Base-by-base conservation (phyloP, 1,140 invertebrate genomes). In the Brachionus manjavacas region DNA sequence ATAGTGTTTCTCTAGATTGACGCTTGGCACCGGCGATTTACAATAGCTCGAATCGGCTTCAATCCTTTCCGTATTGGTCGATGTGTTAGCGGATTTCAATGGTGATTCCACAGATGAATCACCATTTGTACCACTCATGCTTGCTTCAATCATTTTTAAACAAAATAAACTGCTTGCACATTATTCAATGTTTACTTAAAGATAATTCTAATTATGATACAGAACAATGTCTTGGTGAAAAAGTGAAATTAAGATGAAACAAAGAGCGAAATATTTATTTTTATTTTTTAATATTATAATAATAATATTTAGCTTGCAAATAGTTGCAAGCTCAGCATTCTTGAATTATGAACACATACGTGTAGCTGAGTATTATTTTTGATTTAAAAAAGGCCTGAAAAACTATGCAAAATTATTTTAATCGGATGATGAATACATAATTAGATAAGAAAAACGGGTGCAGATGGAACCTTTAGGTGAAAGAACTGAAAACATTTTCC, bases 81-180 rank as follows among this genome's bases (percentile, higher is more conserved):
- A 72, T 20, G 68, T 72, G 20, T 72, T 72, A 72, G 68, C 68
- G 68, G 68, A 72, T 39, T 72, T 72, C 6, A 39, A 72, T 72
- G 68, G n/a, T 72, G 68, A 72, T 41, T 72, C 68, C 31, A 41
- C 16, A 1, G 68, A 72, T 72, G 68, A 72, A 41, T 72, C 68
- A 72, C 68, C 68, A 72, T 72, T 72, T 41, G 31, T 20, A 72
- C 68, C 68, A 72, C 68, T 72, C n/a, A n/a, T 72, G 39, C 46
- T 72, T 41, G 31, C 4, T 72, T 72, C 68, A 72, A 72, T 72
- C 68, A 72, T 72, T 41, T 20, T 72, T 72, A 72, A 72, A 41
- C 3, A 72, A 41, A n/a, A 72, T 72, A 16, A 72, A 41, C 41
- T 72, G n/a, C 6, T 31, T 31, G 25, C 2, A 68, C 31, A 31